Percentiles rank a stretch among this genome's conserved stretches.
phyloP scores from a whole-genome alignment of 2,113 vertebrate genomes.

The Microcebus ravelobensis region DNA sequence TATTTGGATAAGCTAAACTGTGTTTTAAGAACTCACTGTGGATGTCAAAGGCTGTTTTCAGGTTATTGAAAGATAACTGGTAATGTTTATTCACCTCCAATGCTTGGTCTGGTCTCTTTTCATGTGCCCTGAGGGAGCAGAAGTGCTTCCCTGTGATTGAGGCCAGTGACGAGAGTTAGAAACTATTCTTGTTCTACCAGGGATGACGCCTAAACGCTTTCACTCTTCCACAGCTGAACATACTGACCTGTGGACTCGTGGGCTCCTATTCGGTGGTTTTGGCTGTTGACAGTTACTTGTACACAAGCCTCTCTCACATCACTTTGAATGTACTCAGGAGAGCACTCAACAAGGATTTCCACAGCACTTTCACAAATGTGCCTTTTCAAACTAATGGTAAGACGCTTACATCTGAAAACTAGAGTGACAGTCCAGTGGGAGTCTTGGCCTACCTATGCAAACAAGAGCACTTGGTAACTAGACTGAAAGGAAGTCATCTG shows the following conservation, averaged over 20 bases:
- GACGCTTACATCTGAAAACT: slow-evolving; percentile 61
- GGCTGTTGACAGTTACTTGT: slow-evolving; percentile 90
- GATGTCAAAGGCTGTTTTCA: not conserved
- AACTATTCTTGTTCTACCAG: not conserved
- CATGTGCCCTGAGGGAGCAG: not conserved
- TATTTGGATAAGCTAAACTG: not conserved
- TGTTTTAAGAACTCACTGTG: not conserved
- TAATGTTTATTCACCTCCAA: not conserved
- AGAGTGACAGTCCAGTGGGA: not conserved
- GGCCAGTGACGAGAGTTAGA: not conserved
- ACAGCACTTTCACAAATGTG: slow-evolving; percentile 86
- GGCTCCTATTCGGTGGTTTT: slow-evolving; percentile 92
- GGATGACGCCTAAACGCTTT: not conserved
- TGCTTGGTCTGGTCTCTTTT: too few relatives aligned
- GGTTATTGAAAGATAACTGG: not conserved
- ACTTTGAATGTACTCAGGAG: slow-evolving; percentile 93
- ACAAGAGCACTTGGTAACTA: too few relatives aligned
- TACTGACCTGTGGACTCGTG: slow-evolving; percentile 89
- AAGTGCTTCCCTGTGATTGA: not conserved
- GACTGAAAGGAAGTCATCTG: not conserved
- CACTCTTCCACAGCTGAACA: slow-evolving; percentile 89
- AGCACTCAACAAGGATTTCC: slow-evolving; percentile 90
- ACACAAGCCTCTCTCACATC: slow-evolving; percentile 95
- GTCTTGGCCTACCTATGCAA: not conserved
- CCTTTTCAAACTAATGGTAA: slow-evolving; percentile 94